Evolutionary conservation across 2,888 invertebrate genomes (phyloP).

Genomic region (Hartigia nigra): DNA sequence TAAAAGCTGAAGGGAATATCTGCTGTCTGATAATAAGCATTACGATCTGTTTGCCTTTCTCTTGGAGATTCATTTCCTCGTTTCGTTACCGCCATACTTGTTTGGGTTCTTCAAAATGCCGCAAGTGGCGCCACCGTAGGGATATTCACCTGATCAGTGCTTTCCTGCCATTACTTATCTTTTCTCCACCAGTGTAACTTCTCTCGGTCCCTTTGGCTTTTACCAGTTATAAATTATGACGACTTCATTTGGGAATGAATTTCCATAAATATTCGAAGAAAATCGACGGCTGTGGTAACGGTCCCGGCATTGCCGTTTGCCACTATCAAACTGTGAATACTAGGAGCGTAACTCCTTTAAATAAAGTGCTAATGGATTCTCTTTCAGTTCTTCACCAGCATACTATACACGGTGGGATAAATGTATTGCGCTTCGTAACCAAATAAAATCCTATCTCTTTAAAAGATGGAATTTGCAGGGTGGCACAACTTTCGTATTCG

Average conservation of each 20-base stretch:
- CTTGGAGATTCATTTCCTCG: neutral
- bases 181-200: neutral
- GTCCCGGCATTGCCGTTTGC: neutral
- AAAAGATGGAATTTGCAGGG: neutral
- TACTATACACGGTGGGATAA: neutral
- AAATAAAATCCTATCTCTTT: neutral
- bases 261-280: slow-evolving; percentile 17
- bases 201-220: slow-evolving; percentile 1
- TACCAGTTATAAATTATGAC: slow-evolving; percentile 27
- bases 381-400: slow-evolving; percentile 2
- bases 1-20: neutral
- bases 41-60: neutral
- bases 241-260: slow-evolving; percentile 21
- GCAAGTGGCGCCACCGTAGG: neutral
- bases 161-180: neutral
- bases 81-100: neutral
- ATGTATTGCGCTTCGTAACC: neutral
- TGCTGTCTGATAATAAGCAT: neutral
- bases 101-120: neutral
- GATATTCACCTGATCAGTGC: neutral
- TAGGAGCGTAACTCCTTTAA: slow-evolving; percentile 1
- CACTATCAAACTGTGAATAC: neutral
- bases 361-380: slow-evolving; percentile 8
- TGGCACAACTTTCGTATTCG: neutral
- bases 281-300: neutral